Base-by-base conservation (phyloP, 2,113 vertebrate species). In the Tichodroma muraria region DNA sequence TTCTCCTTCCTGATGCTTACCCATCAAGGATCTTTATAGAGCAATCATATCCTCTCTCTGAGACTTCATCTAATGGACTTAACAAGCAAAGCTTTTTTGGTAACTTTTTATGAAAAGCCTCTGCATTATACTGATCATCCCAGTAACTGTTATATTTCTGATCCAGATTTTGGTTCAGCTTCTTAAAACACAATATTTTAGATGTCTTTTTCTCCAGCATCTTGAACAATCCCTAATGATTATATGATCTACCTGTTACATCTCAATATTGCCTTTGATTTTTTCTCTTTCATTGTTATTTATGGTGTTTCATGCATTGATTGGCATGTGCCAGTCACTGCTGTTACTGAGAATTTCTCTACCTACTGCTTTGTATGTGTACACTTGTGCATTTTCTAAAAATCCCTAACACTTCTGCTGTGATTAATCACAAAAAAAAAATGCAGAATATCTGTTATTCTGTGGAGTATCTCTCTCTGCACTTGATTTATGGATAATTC, bases 1-100 rank as follows among this genome's bases (percentile, higher is more conserved):
- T 88, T 84, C 44, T 50, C 28, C 80, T 96, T 96, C 92, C 92
- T 88, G 90, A 93, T 88, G 56, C 83, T 93, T 82, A 75, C 49
- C 80, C 77, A 0, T 92, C 83, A 92, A 94, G 61, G 86, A 94
- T 92, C 88, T 93, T 95, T 88, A 89, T 6, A 84, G 35, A 92
- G 72, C 50, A 80, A 85, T 92, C 82, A 84, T 56, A 90, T 92
- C 77, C 65, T 93, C 61, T 90, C 53, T 75, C 65, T 68, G 38
- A 88, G 72, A 56, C 64, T 94, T 92, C 88, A 64, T 90, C 69
- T 89, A 68, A 68, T 60, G 86, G 68, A 70, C 31, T 71, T 92
- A 80, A 81, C 35, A 86, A 93, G 56, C 10, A 77, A 92, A 90
- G 52, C 31, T 90, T 89, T 80, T 95, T 84, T 25, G 72, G 69